Base-by-base conservation (phyloP, 2,888 invertebrate genomes). In the Ormyrus thymus region DNA sequence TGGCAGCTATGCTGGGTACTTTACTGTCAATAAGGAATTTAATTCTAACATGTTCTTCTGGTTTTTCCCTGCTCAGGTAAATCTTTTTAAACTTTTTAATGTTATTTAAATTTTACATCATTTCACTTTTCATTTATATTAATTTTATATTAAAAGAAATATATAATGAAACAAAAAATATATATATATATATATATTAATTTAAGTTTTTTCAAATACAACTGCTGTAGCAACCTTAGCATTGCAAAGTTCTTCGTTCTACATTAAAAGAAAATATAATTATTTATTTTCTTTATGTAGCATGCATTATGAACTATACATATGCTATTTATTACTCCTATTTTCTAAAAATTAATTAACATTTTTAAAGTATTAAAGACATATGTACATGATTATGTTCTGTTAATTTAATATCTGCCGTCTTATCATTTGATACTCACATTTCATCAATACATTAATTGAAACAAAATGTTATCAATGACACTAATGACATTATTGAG, bases 21-120 rank as follows among this genome's bases (percentile, higher is more conserved):
- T 97, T 74, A 97, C 97, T 0, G 97, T 97, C 0, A 94, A 97
- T 87, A 93, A 94, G 84, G 89, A 91, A 0, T 94, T 92, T 85
- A 93, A 95, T 83, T 96, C 97, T 0, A 97, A 97, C 86, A 92
- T 96, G 90, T 97, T 97, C 91, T 97, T 97, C 90, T 97, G 97
- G 97, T 97, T 95, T 87, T 97, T 97, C 87, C 97, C 97, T 0
- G 94, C 96, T 0, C 92, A 93, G 87, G 90, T 89, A 46, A 80
- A 11, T 43, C n/a, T 29, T 53, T 43, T 8, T 70, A 9, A 50
- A 5, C 0, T 50, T 50, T 70, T 59, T 11, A n/a, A 58, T 69
- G 7, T 45, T 11, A 43, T 3, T 51, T 5, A 50, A 8, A n/a
- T 45, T n/a, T 13, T 13, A 6, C 1, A 46, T 5, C 61, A 11